phyloP scores from a whole-genome alignment of 2,888 invertebrate genomes.

The Drosophila prostipennis region DNA sequence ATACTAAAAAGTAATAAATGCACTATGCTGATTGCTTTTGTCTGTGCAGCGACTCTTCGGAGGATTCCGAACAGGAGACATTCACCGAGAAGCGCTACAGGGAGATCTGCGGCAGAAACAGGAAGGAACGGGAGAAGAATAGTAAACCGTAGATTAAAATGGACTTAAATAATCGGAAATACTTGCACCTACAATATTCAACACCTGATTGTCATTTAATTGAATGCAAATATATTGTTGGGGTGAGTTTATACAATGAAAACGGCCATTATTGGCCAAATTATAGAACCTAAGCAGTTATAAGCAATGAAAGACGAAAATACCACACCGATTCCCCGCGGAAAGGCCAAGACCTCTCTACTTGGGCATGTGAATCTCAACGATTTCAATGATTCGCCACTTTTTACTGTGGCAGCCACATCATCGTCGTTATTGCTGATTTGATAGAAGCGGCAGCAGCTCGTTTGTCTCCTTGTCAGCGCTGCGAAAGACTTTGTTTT shows the following conservation, averaged over 20 bases:
- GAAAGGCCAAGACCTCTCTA: slow-evolving; percentile 35
- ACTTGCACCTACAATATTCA: too few species aligned
- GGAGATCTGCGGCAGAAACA: not conserved
- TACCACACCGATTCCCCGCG: too few species aligned
- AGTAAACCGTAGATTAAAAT: not conserved
- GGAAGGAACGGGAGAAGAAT: not conserved
- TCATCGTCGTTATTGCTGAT: slow-evolving; percentile 1
- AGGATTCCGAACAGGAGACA: slow-evolving; percentile 58
- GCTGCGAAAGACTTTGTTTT: slow-evolving; percentile 62
- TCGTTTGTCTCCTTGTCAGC: slow-evolving; percentile 48
- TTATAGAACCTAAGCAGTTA: not conserved
- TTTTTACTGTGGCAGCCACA: slow-evolving; percentile 54
- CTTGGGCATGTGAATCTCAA: slow-evolving; percentile 52
- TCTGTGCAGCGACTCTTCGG: slow-evolving; percentile 77
- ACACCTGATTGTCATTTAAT: not conserved
- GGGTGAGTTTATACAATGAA: not conserved
- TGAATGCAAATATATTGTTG: not conserved
- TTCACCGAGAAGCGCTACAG: slow-evolving; percentile 9
- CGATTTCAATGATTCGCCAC: slow-evolving; percentile 67
- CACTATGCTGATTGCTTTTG: not conserved
- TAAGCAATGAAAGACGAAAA: too few species aligned
- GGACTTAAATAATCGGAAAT: too few species aligned
- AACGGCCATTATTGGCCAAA: not conserved
- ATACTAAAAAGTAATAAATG: not conserved
- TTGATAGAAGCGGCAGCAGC: not conserved